Base-by-base conservation (phyloP, 2,797 vertebrate genomes). In the Notamacropus eugenii region DNA sequence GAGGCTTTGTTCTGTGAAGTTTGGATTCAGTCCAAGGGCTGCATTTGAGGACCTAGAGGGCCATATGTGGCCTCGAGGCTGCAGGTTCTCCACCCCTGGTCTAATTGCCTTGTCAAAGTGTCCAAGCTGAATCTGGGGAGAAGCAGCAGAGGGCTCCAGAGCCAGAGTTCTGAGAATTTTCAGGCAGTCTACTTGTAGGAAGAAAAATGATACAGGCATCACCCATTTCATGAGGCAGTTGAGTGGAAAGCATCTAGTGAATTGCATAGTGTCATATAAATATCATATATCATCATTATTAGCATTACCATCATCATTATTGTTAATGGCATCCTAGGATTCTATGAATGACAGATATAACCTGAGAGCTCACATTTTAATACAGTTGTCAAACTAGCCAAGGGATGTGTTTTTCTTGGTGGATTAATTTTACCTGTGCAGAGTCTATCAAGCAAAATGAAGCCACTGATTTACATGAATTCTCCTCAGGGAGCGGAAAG, bases 371-470 rank as follows among this genome's bases (percentile, higher is more conserved):
- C 55, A 34, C 54, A 46, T 58, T 87, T 94, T 54, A 93, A n/a
- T 46, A 1, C 13, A 50, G 3, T 3, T 59, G 29, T 92, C 31
- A 27, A 50, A n/a, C 50, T 8, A 13, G 22, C 57, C 0, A 28
- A 58, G n/a, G 9, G 22, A 13, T 87, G 52, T 29, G 40, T 92
- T n/a, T 50, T 92, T 93, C 29, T 56, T 93, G 74, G 57, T 59
- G 91, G 52, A 91, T 93, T 97, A 93, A 62, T 62, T 93, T 59
- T 82, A 59, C 93, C 91, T 92, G 82, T 95, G 59, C 94, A 56
- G 87, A 55, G 34, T 82, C 59, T 92, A 55, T 8, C 40, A 94
- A 95, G 95, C 93, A 92, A 90, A 58, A 58, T 91, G 90, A 94
- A 95, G 16, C 16, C 56, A 94, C 92, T 31, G 59, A 90, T 87